phyloP scores from a whole-genome alignment of 2,888 invertebrate genomes.

The Mesorhabditis belari region DNA sequence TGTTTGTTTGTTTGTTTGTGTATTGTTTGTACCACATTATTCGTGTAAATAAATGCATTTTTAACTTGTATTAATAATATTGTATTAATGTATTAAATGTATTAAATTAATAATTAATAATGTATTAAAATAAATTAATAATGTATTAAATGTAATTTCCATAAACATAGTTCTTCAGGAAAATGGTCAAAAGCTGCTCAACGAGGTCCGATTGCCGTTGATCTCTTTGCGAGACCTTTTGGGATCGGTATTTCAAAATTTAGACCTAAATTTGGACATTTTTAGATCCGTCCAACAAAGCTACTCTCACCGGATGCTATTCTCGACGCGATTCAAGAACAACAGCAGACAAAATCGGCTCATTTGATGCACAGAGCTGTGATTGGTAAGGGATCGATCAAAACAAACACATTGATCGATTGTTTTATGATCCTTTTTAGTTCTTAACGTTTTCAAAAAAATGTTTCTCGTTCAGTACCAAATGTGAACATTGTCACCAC shows the following conservation, averaged over 20 bases:
- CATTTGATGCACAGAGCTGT: constrained; percentile 73
- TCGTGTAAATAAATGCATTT: too few species aligned
- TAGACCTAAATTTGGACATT: too few species aligned
- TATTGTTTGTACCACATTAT: too few species aligned
- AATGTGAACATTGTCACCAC: constrained; percentile 85
- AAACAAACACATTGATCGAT: background rate
- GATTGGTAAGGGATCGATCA: constrained; percentile 16
- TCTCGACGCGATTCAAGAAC: constrained; percentile 85
- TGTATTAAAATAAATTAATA: too few species aligned
- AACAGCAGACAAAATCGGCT: constrained; percentile 71
- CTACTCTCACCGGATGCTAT: constrained; percentile 81
- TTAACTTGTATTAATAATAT: too few species aligned
- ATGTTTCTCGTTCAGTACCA: too few species aligned
- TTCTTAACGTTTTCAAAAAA: too few species aligned
- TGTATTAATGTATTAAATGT: too few species aligned
- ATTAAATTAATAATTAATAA: too few species aligned
- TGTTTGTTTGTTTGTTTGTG: too few species aligned
- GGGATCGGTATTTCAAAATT: constrained; percentile 62
- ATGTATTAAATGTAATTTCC: too few species aligned
- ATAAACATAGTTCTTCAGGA: background rate
- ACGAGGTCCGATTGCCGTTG: constrained; percentile 70
- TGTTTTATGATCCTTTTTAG: too few species aligned
- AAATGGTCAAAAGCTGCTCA: constrained; percentile 24
- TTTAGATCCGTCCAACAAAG: constrained; percentile 71
- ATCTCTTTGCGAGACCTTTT: constrained; percentile 81